These are phyloP conservation scores for Eristalinus sepulchralis DNA, from an alignment of 2,888 invertebrate genomes.

Conservation along the genomic window DNA sequence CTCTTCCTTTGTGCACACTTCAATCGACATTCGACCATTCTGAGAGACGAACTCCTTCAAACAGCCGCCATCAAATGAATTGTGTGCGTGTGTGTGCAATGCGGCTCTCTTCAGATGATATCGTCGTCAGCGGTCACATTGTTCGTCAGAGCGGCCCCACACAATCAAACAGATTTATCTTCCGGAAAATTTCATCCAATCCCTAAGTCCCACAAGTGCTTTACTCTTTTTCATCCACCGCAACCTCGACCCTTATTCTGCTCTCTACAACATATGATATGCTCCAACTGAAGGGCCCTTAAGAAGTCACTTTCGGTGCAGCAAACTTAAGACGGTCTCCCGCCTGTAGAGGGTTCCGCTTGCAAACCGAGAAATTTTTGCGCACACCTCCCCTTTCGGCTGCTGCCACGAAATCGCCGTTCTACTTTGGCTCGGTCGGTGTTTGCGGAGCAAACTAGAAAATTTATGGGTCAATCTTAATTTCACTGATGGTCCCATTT, in stretches of 20 bases:
- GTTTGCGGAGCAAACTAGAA: constrained; percentile 27
- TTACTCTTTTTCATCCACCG: not conserved
- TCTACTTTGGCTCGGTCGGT: not conserved
- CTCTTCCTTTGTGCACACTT: not conserved
- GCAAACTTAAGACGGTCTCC: not conserved
- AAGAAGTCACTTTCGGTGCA: not conserved
- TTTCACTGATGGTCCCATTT: constrained; percentile 67
- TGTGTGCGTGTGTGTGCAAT: not conserved
- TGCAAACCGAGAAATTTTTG: constrained; percentile 43
- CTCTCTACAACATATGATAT: not conserved
- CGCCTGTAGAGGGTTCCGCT: constrained; percentile 19
- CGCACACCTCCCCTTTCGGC: constrained; percentile 8
- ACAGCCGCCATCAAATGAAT: not conserved
- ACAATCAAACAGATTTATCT: constrained; percentile 49
- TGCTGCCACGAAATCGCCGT: constrained; percentile 31
- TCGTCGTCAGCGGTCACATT: constrained; percentile 9
- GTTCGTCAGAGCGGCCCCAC: not conserved
- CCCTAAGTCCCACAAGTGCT: constrained; percentile 21
- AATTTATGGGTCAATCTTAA: constrained; percentile 70
- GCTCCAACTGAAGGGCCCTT: not conserved
- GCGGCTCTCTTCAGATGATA: not conserved
- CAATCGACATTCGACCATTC: not conserved
- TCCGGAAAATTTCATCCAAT: constrained; percentile 54
- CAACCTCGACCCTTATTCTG: not conserved
- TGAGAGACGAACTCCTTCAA: not conserved